Conservation (phyloP, 2,797 vertebrate species). For the Alcedo quadribrachys region DNA sequence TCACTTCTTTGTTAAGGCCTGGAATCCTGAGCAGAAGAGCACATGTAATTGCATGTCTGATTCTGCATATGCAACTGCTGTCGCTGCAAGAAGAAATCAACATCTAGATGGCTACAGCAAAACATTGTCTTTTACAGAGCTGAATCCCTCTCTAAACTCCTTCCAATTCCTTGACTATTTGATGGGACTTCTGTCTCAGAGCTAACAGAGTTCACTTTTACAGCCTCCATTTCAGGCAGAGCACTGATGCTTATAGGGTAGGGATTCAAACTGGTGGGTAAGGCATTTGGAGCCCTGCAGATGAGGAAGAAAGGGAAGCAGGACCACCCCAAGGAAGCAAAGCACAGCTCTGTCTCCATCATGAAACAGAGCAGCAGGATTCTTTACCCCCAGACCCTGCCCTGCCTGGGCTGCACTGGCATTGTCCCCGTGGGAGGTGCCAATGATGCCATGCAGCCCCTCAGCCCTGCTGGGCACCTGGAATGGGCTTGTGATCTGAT, state of each 20-base stretch:
- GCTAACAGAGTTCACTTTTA: constrained; percentile 12
- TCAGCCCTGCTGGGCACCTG: not conserved
- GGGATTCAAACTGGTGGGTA: not conserved
- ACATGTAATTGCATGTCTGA: constrained; percentile 40
- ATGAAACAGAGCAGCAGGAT: not conserved
- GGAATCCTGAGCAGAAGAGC: constrained; percentile 26
- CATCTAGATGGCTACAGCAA: constrained; percentile 53
- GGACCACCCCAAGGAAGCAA: not conserved
- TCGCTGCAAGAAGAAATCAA: constrained; percentile 52
- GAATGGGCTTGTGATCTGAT: rapidly evolving
- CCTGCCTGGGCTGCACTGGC: not conserved
- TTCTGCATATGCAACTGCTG: constrained; percentile 56
- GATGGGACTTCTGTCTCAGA: not conserved
- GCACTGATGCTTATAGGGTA: not conserved
- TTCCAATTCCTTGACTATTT: not conserved
- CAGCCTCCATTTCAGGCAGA: not conserved
- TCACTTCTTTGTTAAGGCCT: constrained; percentile 53
- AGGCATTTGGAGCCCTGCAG: not conserved
- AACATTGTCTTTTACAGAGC: constrained; percentile 20
- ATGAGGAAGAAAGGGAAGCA: not conserved
- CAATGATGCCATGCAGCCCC: rapidly evolving
- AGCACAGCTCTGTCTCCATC: not conserved
- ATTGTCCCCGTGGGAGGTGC: rapidly evolving
- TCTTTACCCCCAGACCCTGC: not conserved
- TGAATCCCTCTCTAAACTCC: constrained; percentile 12